A percentile compares a stretch with the other conserved stretches of the same genome.
Evolutionary conservation across 2,888 invertebrate species (phyloP).

Genomic region (Metallyticus violacea): DNA sequence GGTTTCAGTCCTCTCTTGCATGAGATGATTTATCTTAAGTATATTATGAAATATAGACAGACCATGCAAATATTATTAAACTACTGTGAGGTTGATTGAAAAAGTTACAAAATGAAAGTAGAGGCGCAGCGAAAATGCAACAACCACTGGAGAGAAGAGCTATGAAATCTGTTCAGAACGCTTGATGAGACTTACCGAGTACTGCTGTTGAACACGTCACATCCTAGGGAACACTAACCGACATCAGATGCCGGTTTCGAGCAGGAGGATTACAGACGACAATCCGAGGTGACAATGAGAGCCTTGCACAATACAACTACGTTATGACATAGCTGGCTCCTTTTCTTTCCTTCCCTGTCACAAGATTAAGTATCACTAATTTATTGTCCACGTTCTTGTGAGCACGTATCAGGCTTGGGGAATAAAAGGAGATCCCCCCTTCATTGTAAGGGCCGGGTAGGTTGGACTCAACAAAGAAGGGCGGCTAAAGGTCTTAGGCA

Average conservation of each 20-base stretch:
- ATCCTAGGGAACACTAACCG: not conserved
- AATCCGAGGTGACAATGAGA: not conserved
- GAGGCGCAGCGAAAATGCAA: not conserved
- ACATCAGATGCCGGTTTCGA: not conserved
- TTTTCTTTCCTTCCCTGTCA: not conserved
- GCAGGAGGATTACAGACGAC: no score
- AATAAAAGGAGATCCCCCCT: not conserved
- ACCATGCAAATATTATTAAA: no score
- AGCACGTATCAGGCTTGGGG: not conserved
- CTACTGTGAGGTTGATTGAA: no score
- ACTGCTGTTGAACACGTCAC: not conserved
- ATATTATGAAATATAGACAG: no score
- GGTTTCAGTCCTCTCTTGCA: no score
- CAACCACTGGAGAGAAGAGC: not conserved
- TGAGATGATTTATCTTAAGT: no score
- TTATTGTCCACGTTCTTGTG: conserved; percentile 24
- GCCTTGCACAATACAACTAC: not conserved
- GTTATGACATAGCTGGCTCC: not conserved
- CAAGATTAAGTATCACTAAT: conserved; percentile 30
- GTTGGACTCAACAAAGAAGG: not conserved
- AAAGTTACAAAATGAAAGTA: no score
- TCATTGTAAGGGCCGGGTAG: not conserved
- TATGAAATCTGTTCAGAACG: not conserved
- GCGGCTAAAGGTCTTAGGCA: conserved; percentile 2
- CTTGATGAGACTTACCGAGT: not conserved